Percentiles rank a stretch among this genome's conserved stretches.
Evolutionary conservation across 2,113 vertebrate genomes (phyloP).

Genomic region (Pavo muticus): DNA sequence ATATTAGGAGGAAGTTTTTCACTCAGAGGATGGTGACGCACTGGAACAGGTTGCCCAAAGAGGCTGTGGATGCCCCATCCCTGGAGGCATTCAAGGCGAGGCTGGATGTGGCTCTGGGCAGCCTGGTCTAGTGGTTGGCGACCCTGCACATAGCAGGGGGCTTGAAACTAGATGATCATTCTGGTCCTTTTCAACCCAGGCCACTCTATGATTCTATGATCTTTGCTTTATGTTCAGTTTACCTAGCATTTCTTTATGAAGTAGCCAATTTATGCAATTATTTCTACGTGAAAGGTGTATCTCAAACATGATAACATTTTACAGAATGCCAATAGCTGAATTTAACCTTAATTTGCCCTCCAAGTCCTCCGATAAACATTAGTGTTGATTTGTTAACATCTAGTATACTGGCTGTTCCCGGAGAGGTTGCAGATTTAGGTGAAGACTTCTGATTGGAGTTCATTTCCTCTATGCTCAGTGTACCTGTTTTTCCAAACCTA

Average conservation of each 20-base stretch:
- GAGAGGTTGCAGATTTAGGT: slow-evolving; percentile 79
- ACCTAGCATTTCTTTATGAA: background rate
- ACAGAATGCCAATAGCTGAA: background rate
- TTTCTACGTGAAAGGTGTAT: background rate
- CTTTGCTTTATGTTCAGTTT: background rate
- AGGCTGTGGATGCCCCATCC: no score
- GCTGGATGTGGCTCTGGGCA: no score
- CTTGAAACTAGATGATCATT: no score
- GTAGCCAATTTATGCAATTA: background rate
- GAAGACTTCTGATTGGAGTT: slow-evolving; percentile 72
- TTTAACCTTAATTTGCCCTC: slow-evolving; percentile 85
- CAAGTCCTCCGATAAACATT: slow-evolving; percentile 89
- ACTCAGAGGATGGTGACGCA: no score
- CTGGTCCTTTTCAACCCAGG: no score
- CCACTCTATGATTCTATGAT: no score
- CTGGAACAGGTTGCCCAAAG: no score
- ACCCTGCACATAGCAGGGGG: no score
- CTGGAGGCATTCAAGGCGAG: no score
- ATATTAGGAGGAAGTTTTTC: no score
- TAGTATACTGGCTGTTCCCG: slow-evolving; percentile 81
- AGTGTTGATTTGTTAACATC: slow-evolving; percentile 85
- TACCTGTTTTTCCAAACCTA: slow-evolving; percentile 88
- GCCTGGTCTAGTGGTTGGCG: no score
- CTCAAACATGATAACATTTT: background rate
- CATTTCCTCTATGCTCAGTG: slow-evolving; percentile 87